phyloP scores from a whole-genome alignment of 1,140 invertebrate species.

The Trypoxylus dichotomus region DNA sequence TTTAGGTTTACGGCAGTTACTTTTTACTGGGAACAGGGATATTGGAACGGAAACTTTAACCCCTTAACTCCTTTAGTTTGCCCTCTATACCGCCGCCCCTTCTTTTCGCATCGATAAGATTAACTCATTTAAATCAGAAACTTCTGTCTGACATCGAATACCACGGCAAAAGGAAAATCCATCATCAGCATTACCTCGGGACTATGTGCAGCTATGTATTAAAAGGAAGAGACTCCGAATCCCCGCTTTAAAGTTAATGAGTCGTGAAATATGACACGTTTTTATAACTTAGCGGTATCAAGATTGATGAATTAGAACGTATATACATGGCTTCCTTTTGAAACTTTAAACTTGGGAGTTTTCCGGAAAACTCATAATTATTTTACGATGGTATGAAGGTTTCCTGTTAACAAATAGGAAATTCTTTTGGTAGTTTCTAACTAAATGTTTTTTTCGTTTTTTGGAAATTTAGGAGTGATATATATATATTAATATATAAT shows the following conservation, averaged over 20 bases:
- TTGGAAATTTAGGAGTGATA: too few species aligned
- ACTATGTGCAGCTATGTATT: constrained; percentile 5
- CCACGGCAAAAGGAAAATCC: not conserved
- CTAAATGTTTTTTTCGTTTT: too few species aligned
- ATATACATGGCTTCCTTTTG: not conserved
- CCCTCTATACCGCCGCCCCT: not conserved
- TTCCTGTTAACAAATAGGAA: too few species aligned
- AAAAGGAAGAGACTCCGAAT: not conserved
- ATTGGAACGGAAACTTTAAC: constrained; percentile 3
- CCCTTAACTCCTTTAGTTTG: not conserved
- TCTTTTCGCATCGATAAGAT: not conserved
- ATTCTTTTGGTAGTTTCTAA: too few species aligned
- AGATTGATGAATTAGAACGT: constrained; percentile 10
- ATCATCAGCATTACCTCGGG: not conserved
- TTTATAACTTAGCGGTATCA: constrained; percentile 7
- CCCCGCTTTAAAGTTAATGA: constrained; percentile 20
- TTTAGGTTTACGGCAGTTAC: not conserved
- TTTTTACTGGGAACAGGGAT: not conserved
- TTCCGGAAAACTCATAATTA: constrained; percentile 3
- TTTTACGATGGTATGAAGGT: not conserved
- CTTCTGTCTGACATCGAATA: constrained; percentile 13
- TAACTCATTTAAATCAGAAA: constrained; percentile 23
- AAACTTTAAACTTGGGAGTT: constrained; percentile 5
- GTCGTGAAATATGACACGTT: constrained; percentile 23
- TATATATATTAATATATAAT: too few species aligned